Evolutionary conservation across 2,888 invertebrate genomes (phyloP), one percentile per base, ranked within the genome.

Genomic region (Ormyrus nitidulus): DNA sequence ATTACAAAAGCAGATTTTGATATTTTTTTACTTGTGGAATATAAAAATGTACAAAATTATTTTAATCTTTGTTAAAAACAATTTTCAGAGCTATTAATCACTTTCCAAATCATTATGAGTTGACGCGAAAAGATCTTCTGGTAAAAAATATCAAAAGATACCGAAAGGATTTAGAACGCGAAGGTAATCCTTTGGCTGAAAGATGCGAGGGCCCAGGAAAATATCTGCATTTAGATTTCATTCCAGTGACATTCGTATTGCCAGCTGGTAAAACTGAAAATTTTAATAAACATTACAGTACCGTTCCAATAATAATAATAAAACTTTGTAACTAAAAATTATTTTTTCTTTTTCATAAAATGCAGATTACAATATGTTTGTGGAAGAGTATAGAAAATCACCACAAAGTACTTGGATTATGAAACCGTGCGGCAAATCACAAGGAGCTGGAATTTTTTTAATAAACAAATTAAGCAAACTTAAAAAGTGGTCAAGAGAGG

Each of bases 381-480:
- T 98, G 1, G 98, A 98, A 89, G 98, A 98, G 89, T 99, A 98
- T 89, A 93, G 98, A 74, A 98, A 97, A 91, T 96, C 95, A 83
- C 98, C 98, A 0, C 96, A 96, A 88, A 96, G 96, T 85, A 98
- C 98, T 0, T 99, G 98, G 98, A 99, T 99, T 83, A 97, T 98
- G 95, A 98, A 99, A 90, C 98, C 98, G 0, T 97, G 98, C 89
- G 98, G 98, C 49, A 96, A 98, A 91, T 98, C 98, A 0, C 96
- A 96, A 89, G 97, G 97, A 1, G 94, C 96, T n/a, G 98, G 98
- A 58, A 98, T 99, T 87, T 98, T 98, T 90, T 92, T 98, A 77
- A 98, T 99, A 85, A 98, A 98, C 90, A 98, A 98, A 92, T 92
- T 98, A 81, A 97, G 98, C 4, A 98, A 98, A 91, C 91, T 98